These are phyloP conservation scores for Leptopterna dolabrata DNA, from an alignment of 2,888 invertebrate genomes.

Conservation along the genomic window DNA sequence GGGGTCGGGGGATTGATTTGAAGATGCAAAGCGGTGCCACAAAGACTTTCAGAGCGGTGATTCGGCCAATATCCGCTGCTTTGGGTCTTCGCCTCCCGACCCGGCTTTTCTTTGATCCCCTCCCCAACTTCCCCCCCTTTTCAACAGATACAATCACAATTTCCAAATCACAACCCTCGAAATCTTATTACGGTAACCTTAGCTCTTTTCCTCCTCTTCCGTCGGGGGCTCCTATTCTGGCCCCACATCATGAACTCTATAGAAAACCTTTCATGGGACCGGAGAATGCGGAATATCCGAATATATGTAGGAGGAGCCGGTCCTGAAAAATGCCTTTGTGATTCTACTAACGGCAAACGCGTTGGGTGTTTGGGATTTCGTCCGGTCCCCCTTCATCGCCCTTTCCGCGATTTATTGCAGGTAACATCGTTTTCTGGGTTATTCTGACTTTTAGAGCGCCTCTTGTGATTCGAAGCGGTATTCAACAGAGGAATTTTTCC, in stretches of 20 bases:
- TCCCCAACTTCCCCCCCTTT: no score
- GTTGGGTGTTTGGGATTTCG: not conserved
- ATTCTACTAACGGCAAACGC: not conserved
- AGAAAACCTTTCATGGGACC: not conserved
- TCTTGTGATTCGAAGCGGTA: not conserved
- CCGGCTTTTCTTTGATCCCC: conserved; percentile 34
- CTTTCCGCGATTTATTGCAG: not conserved
- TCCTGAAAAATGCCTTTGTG: not conserved
- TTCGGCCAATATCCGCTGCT: conserved; percentile 57
- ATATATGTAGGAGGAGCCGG: not conserved
- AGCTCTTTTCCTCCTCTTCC: conserved; percentile 13
- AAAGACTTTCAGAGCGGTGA: conserved; percentile 54
- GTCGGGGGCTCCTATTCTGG: not conserved
- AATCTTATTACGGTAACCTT: conserved; percentile 56
- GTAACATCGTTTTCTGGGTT: not conserved
- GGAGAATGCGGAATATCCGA: not conserved
- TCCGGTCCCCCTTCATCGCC: not conserved
- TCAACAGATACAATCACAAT: conserved; percentile 60
- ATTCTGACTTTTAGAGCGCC: not conserved
- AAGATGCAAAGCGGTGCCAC: conserved; percentile 50
- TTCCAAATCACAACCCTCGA: conserved; percentile 58
- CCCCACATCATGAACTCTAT: conserved; percentile 13
- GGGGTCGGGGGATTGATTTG: conserved; percentile 11
- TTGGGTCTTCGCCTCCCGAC: conserved; percentile 24
- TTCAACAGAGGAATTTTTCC: no score